Evolutionary conservation across 2,888 invertebrate genomes (phyloP).

Genomic region (Synergus itoensis): DNA sequence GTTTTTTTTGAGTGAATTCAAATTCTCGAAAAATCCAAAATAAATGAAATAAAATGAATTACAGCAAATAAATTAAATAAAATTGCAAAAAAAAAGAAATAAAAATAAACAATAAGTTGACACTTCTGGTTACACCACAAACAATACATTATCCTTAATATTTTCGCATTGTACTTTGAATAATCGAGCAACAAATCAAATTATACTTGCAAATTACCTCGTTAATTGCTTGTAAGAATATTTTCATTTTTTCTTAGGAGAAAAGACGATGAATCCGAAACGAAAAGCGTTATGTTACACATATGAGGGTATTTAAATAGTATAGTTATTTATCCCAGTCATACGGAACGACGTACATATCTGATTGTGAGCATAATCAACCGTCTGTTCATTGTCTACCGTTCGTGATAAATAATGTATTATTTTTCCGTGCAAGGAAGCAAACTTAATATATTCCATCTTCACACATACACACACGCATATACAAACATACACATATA

Average conservation of each 20-base stretch:
- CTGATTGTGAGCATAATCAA: constrained; percentile 59
- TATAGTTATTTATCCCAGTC: background rate
- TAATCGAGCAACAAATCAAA: constrained; percentile 34
- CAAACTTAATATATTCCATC: constrained; percentile 62
- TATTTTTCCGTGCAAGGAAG: constrained; percentile 62
- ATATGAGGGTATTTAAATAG: constrained; percentile 11
- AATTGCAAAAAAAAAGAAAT: background rate
- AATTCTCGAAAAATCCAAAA: no score
- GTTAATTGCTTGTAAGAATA: constrained; percentile 25
- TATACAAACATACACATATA: constrained; percentile 17
- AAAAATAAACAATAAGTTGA: background rate
- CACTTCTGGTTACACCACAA: background rate
- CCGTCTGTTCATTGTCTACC: constrained; percentile 70
- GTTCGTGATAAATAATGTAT: constrained; percentile 70
- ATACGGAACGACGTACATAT: constrained; percentile 11
- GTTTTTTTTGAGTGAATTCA: no score
- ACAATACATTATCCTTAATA: constrained; percentile 33
- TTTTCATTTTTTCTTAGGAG: constrained; percentile 16
- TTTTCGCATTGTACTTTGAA: background rate
- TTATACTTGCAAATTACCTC: constrained; percentile 33
- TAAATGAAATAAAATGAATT: background rate
- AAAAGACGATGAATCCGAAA: constrained; percentile 32
- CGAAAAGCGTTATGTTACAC: constrained; percentile 33
- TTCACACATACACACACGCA: constrained; percentile 59
- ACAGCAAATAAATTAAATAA: background rate